A percentile compares a stretch with the other conserved stretches of the same genome.
These are phyloP conservation scores for Danaus chrysippus DNA, from an alignment of 2,888 invertebrate genomes.

Conservation along the genomic window DNA sequence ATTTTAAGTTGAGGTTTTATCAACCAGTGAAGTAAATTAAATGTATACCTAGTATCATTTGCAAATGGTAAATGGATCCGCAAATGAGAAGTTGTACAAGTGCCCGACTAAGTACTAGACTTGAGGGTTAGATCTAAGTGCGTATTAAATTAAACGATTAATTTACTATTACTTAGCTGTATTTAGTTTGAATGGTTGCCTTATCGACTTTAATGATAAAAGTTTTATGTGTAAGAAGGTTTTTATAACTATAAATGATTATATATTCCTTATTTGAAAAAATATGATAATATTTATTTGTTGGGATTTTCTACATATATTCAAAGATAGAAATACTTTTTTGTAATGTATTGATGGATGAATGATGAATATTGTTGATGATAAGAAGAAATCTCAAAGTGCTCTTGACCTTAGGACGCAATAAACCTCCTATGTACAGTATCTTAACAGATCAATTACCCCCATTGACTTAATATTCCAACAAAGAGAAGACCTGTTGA, in stretches of 20 bases:
- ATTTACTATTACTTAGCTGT: constrained; percentile 18
- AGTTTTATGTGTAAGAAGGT: too few relatives aligned
- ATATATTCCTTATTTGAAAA: too few relatives aligned
- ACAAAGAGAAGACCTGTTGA: constrained; percentile 73
- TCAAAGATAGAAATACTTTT: too few relatives aligned
- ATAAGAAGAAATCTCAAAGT: background rate
- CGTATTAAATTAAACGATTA: constrained; percentile 32
- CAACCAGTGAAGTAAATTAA: constrained; percentile 42
- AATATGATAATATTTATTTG: too few relatives aligned
- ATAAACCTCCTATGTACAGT: constrained; percentile 18
- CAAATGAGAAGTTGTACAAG: constrained; percentile 61
- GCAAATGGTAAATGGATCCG: constrained; percentile 37
- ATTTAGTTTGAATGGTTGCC: background rate
- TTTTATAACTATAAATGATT: too few relatives aligned
- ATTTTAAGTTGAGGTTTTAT: constrained; percentile 6
- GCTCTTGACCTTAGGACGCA: constrained; percentile 5
- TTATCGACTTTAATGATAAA: background rate
- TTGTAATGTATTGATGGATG: too few relatives aligned
- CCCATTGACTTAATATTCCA: constrained; percentile 76
- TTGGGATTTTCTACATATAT: too few relatives aligned
- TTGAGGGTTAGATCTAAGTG: constrained; percentile 32
- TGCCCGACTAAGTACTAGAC: constrained; percentile 42
- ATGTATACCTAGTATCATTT: constrained; percentile 45
- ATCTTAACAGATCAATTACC: constrained; percentile 75
- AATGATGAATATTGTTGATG: background rate